Evolutionary conservation across 2,113 vertebrate species (phyloP).

Genomic region (Indicator maculatus): DNA sequence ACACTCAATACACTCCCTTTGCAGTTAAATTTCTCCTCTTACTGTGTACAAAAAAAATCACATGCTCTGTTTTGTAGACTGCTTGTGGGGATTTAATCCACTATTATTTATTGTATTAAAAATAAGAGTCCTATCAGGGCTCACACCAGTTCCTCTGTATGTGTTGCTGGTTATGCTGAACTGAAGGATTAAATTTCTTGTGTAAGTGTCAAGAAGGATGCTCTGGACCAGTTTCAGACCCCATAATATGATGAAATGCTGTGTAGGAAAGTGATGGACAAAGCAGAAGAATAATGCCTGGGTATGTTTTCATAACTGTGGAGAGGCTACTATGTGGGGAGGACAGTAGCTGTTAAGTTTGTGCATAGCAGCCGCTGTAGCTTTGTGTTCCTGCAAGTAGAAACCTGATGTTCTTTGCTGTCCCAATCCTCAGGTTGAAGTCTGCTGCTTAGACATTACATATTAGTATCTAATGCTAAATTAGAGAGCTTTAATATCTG

Average conservation of each 20-base stretch:
- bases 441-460: too few species aligned
- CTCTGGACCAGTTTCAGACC: neutral
- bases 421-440: neutral
- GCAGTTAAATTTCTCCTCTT: neutral
- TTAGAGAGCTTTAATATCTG: neutral
- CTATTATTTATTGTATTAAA: neutral
- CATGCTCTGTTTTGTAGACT: neutral
- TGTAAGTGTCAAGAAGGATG: rapidly evolving
- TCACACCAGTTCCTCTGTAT: neutral
- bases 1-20: neutral
- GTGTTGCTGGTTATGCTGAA: neutral
- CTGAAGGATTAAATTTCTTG: neutral
- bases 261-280: neutral
- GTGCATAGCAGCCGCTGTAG: neutral
- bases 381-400: neutral
- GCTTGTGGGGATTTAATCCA: neutral
- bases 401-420: neutral
- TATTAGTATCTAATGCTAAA: neutral
- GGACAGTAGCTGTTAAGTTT: neutral
- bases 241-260: neutral
- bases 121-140: neutral
- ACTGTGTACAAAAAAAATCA: neutral
- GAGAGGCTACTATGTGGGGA: rapidly evolving
- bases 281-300: neutral
- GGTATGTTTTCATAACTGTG: neutral